A percentile compares a stretch with the other conserved stretches of the same genome.
phyloP scores from a whole-genome alignment of 2,888 invertebrate genomes.

The Protophormia terraenovae region DNA sequence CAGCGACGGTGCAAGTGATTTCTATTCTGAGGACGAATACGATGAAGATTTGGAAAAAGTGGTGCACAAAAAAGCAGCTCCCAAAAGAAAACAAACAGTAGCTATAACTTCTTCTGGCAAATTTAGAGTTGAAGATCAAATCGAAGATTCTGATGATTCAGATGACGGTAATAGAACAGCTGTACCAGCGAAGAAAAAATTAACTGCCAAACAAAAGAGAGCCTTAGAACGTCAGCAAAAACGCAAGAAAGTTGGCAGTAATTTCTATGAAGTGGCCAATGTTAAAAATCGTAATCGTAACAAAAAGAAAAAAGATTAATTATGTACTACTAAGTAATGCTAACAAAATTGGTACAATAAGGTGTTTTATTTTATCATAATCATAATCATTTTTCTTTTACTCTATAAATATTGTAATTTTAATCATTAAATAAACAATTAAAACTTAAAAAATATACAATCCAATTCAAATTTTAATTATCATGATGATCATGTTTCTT shows the following conservation, averaged over 20 bases:
- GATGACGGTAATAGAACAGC: constrained; percentile 69
- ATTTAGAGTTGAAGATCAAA: constrained; percentile 83
- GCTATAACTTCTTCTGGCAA: constrained; percentile 83
- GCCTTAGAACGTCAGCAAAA: constrained; percentile 88
- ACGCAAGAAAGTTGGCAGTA: constrained; percentile 91
- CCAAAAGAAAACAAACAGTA: constrained; percentile 80
- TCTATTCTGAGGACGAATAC: constrained; percentile 86
- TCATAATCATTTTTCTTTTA: constrained; percentile 23
- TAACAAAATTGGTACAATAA: constrained; percentile 12
- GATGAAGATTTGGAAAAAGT: constrained; percentile 81
- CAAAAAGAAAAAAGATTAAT: constrained; percentile 82
- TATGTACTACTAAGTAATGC: background rate
- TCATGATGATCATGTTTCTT: constrained; percentile 67
- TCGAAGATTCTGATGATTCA: constrained; percentile 70
- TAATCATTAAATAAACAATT: constrained; percentile 12
- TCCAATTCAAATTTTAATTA: constrained; percentile 12
- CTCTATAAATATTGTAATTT: constrained; percentile 15
- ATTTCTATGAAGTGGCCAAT: constrained; percentile 94
- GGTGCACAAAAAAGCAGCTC: constrained; percentile 78
- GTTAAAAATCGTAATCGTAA: constrained; percentile 93
- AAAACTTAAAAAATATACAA: background rate
- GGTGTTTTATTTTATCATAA: constrained; percentile 13
- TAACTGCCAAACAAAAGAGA: constrained; percentile 90
- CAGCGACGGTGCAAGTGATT: constrained; percentile 86
- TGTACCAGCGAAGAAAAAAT: constrained; percentile 81